Conservation (phyloP, 2,888 invertebrate genomes). For the Agonopterix heracliana region DNA sequence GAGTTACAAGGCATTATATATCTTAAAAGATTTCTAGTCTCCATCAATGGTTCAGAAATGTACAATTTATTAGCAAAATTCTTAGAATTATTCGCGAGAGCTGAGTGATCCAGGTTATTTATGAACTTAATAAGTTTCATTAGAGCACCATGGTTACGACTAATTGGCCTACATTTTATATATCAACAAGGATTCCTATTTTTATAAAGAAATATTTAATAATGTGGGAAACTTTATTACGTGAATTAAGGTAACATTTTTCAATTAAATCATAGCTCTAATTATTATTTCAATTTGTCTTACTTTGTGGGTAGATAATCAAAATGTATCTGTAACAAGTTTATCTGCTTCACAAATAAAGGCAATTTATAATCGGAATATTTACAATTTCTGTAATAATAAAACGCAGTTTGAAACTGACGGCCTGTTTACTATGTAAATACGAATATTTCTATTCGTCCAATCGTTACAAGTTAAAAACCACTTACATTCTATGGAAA, state of each 20-base stretch:
- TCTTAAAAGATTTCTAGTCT: conserved; percentile 7
- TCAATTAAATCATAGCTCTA: not conserved
- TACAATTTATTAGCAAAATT: conserved; percentile 28
- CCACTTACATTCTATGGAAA: no score
- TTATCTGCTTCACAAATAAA: conserved; percentile 2
- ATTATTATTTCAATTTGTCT: not conserved
- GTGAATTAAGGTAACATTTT: not conserved
- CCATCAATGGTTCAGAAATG: conserved; percentile 17
- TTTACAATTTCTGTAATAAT: conserved; percentile 3
- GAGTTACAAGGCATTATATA: conserved; percentile 13
- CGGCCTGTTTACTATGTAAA: not conserved
- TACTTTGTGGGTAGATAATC: not conserved
- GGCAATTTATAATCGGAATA: not conserved
- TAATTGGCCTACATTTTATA: conserved; percentile 49
- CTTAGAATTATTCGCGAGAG: conserved; percentile 23
- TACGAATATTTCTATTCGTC: not conserved
- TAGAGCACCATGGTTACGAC: conserved; percentile 27
- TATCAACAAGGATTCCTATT: conserved; percentile 9
- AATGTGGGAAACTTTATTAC: conserved; percentile 2
- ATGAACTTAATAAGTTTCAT: conserved; percentile 30
- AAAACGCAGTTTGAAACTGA: not conserved
- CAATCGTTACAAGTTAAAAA: no score
- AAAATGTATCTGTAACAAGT: conserved; percentile 6
- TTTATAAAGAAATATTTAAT: not conserved
- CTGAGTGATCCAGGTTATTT: conserved; percentile 22